Evolutionary conservation across 30 jellyfish, hydroid and myxozoan genomes (phyloP).

Genomic region (Aurelia aurita complex sp. Pacific): DNA sequence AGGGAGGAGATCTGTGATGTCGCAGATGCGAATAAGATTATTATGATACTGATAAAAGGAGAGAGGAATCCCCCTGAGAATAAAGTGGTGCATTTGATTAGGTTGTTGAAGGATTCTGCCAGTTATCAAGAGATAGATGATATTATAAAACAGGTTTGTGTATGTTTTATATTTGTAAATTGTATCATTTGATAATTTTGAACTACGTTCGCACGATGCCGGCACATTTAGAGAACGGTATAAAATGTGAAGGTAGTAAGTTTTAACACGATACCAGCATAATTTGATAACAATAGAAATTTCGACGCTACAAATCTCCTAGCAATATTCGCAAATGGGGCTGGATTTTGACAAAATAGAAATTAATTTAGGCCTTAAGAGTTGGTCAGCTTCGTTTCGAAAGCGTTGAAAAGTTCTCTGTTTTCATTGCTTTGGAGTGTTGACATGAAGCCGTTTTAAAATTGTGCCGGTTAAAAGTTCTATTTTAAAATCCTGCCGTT

Average conservation of each 20-base stretch:
- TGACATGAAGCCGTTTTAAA: too few relatives aligned
- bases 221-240: background rate
- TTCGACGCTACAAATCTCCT: too few relatives aligned
- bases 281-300: too few relatives aligned
- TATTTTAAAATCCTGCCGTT: too few relatives aligned
- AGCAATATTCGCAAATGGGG: too few relatives aligned
- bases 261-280: too few relatives aligned
- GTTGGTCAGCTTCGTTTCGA: too few relatives aligned
- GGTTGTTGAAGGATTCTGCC: conserved; percentile 6
- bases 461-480: too few relatives aligned
- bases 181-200: background rate
- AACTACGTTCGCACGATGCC: background rate
- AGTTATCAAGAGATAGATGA: conserved; percentile 34
- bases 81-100: conserved; percentile 7
- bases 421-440: too few relatives aligned
- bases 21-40: background rate
- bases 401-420: too few relatives aligned
- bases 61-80: conserved; percentile 15
- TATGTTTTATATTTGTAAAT: background rate
- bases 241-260: background rate
- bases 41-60: conserved; percentile 22
- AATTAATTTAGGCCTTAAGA: too few relatives aligned
- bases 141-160: conserved; percentile 37
- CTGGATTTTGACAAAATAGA: too few relatives aligned
- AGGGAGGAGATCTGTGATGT: conserved; percentile 1